These are phyloP conservation scores for Copidosoma aretas DNA, from an alignment of 2,888 invertebrate genomes.

Conservation along the genomic window DNA sequence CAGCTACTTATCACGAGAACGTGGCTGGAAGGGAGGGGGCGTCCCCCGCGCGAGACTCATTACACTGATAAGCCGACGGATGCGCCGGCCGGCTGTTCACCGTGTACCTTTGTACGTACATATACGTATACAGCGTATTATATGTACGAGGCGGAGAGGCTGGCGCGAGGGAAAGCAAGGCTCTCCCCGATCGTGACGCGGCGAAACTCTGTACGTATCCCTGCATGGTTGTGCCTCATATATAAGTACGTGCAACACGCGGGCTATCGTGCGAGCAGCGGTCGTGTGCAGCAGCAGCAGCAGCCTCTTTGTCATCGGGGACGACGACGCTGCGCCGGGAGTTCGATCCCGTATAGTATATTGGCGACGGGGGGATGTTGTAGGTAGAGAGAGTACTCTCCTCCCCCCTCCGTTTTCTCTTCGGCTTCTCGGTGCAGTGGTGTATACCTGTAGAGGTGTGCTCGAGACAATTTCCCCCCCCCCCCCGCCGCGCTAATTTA, in stretches of 20 bases:
- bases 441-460: neutral
- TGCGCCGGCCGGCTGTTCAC: neutral
- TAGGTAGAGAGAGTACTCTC: too few relatives aligned
- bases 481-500: neutral
- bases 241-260: too few relatives aligned
- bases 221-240: too few relatives aligned
- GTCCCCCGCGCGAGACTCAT: neutral
- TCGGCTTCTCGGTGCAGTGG: too few relatives aligned
- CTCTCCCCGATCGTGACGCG: neutral
- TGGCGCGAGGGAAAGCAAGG: neutral
- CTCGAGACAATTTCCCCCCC: neutral
- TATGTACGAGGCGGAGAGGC: neutral
- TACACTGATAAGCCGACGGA: neutral
- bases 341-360: too few relatives aligned
- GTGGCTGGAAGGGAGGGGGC: too few relatives aligned
- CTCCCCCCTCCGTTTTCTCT: too few relatives aligned
- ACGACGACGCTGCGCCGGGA: neutral
- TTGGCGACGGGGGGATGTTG: too few relatives aligned
- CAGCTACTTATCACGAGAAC: too few relatives aligned
- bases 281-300: neutral
- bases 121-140: too few relatives aligned
- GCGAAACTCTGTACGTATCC: neutral
- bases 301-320: neutral
- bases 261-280: too few relatives aligned
- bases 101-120: neutral